These are phyloP conservation scores for Pantherophis guttatus DNA, from an alignment of 2,113 vertebrate genomes.

Conservation along the genomic window DNA sequence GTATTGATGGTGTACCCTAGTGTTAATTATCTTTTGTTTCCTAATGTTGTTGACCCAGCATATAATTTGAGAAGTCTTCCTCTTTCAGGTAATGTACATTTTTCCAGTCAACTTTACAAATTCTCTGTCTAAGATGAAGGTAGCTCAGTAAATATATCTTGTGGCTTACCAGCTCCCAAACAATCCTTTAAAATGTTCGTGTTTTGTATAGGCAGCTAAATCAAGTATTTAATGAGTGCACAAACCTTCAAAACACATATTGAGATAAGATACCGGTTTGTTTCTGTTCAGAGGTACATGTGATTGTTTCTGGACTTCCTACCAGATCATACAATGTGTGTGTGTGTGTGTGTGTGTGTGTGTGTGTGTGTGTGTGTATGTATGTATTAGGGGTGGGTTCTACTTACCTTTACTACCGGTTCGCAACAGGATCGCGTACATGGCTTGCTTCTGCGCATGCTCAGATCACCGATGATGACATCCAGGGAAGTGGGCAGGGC, in stretches of 20 bases:
- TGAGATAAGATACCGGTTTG: neutral
- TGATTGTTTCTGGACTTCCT: neutral
- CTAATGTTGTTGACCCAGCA: neutral
- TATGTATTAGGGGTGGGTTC: too few relatives aligned
- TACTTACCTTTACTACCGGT: too few relatives aligned
- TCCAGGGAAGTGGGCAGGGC: rapidly evolving
- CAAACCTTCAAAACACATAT: neutral
- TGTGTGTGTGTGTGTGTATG: too few relatives aligned
- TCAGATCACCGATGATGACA: too few relatives aligned
- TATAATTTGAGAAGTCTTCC: neutral
- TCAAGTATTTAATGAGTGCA: neutral
- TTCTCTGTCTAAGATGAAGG: neutral
- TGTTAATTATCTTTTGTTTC: neutral
- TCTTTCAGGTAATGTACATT: neutral
- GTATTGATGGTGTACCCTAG: too few relatives aligned
- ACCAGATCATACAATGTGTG: neutral
- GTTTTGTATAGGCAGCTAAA: neutral
- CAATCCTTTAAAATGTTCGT: neutral
- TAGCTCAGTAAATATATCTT: neutral
- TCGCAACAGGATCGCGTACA: rapidly evolving
- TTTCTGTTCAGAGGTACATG: neutral
- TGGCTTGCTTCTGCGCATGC: too few relatives aligned
- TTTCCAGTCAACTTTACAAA: neutral
- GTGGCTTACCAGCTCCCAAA: neutral
- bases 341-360: too few relatives aligned